Percentiles rank a stretch among this genome's conserved stretches.
Conservation (phyloP, 1,140 invertebrate genomes). For the Drosophila subobscura region DNA sequence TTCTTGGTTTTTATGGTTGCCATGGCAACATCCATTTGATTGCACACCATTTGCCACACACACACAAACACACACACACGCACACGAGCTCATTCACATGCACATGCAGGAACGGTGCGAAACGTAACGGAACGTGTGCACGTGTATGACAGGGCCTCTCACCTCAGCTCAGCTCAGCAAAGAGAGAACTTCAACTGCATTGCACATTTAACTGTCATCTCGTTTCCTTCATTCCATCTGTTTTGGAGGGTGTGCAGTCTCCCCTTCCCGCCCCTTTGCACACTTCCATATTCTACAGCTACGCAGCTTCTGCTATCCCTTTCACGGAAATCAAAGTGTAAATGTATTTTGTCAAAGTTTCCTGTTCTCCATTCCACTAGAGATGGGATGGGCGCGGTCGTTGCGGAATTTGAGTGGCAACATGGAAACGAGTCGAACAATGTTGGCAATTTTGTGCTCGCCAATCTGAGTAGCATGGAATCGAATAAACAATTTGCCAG, state of each 20-base stretch:
- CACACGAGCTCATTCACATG: background rate
- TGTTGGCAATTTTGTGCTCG: no score
- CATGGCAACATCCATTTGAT: slow-evolving; percentile 61
- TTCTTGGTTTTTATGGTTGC: slow-evolving; percentile 41
- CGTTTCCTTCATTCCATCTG: slow-evolving; percentile 21
- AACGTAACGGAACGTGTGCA: no score
- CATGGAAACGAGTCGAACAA: no score
- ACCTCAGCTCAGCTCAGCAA: slow-evolving; percentile 5
- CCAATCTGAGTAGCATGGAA: no score
- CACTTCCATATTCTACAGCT: no score
- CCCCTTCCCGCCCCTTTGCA: background rate
- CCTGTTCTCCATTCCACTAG: slow-evolving; percentile 15
- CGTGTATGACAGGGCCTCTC: background rate
- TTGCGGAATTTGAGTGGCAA: no score
- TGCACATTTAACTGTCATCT: slow-evolving; percentile 53
- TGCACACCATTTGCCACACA: slow-evolving; percentile 73
- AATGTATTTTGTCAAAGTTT: slow-evolving; percentile 76
- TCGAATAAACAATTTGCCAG: no score
- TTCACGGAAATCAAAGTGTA: slow-evolving; percentile 67
- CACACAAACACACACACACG: slow-evolving; percentile 22
- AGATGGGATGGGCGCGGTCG: no score
- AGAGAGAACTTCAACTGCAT: slow-evolving; percentile 13
- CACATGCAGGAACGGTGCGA: no score
- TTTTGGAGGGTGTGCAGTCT: slow-evolving; percentile 1
- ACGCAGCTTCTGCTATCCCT: slow-evolving; percentile 3